phyloP scores from a whole-genome alignment of 1,140 invertebrate species.

The Pogonomyrmex barbatus region DNA sequence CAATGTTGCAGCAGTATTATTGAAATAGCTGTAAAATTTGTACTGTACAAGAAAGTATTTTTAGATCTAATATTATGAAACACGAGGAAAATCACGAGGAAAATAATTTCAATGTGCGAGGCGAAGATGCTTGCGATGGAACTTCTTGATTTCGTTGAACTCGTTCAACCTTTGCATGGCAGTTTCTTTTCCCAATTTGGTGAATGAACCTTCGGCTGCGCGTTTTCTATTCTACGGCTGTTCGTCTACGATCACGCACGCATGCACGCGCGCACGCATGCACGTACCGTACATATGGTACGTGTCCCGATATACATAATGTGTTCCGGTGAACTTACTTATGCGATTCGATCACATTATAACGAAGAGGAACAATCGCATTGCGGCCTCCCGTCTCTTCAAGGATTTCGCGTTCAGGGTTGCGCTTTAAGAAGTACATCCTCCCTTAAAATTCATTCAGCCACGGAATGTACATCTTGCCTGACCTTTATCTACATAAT shows the following conservation, averaged over 20 bases:
- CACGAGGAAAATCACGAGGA: not conserved
- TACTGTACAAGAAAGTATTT: not conserved
- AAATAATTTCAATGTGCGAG: not conserved
- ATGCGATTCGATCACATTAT: not conserved
- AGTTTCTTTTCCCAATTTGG: slow-evolving; percentile 21
- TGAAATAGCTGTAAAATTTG: too few relatives aligned
- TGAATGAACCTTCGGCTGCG: slow-evolving; percentile 15
- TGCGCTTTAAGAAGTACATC: not conserved
- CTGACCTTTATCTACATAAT: slow-evolving; percentile 7
- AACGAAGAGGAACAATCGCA: not conserved
- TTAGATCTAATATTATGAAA: not conserved
- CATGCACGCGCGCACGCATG: not conserved
- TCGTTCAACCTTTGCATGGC: not conserved
- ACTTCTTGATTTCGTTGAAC: not conserved
- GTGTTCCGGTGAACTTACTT: not conserved
- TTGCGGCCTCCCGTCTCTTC: not conserved
- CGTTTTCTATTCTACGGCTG: slow-evolving; percentile 45
- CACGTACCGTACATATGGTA: not conserved
- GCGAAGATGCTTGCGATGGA: not conserved
- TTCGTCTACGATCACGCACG: slow-evolving; percentile 4
- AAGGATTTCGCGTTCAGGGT: not conserved
- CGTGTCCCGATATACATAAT: slow-evolving; percentile 24
- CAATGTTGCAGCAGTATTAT: too few relatives aligned
- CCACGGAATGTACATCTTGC: not conserved
- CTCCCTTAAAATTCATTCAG: not conserved